Base-by-base conservation (phyloP, 2,113 vertebrate genomes). In the Protomyctophum bolini region DNA sequence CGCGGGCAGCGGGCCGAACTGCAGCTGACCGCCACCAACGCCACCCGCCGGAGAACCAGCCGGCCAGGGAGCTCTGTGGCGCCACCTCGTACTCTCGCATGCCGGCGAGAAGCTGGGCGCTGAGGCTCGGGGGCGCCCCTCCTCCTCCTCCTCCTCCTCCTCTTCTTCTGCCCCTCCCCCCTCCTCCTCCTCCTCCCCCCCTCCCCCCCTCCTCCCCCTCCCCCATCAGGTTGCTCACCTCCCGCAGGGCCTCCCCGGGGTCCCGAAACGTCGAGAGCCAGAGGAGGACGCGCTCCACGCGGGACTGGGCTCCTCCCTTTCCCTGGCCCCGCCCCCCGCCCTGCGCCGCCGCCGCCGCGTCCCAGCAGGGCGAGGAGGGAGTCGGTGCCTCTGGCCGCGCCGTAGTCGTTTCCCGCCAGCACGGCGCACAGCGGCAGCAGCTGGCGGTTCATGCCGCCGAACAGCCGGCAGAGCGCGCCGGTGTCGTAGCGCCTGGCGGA, bases 391-490 rank as follows among this genome's bases (percentile, higher is more conserved):
- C 89, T 88, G 48, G 88, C 82, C 0, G 81, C 80, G 0, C 83
- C 3, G 2, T 96, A 93, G 83, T 99, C 98, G 51, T 98, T 98
- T 0, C 97, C 97, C 21, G 15, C 85, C 0, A 99, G 60, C 57
- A 94, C 96, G 0, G 97, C 98, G 2, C 96, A 96, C 1, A 99
- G 90, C 1, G 97, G 96, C 0, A 99, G 88, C 29, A 98, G 87
- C 2, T 88, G 84, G 6, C 57, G 89, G 66, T 92, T 88, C 73
- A 94, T 89, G 6, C 63, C 85, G 2, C 88, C 67, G 76, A 96
- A 98, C 77, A 91, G 88, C 2, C 4, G 3, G 84, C 98, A 98
- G 72, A 99, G 91, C 0, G 61, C 55, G 0, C 84, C 86, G 0
- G 85, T 82, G 0, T 91, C 95, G 77, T 96, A 98, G 75, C 91